Conservation (phyloP, 2,113 vertebrate species). For the Vimba vimba region DNA sequence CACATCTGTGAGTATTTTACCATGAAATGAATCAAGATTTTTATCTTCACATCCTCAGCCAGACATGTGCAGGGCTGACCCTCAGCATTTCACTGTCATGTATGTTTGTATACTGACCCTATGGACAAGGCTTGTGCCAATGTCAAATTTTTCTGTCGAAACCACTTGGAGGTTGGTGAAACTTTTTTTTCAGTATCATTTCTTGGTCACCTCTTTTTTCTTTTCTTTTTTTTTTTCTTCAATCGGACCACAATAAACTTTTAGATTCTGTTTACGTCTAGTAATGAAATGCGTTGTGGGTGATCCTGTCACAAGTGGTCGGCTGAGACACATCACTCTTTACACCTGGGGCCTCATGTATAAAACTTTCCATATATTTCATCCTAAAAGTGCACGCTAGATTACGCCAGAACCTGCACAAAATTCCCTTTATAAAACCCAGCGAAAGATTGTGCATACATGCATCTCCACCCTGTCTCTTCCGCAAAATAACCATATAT, state of each 20-base stretch:
- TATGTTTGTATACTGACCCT: slow-evolving; percentile 6
- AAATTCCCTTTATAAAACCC: too few relatives aligned
- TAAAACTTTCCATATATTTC: too few relatives aligned
- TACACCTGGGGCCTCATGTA: neutral
- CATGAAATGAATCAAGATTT: slow-evolving; percentile 6
- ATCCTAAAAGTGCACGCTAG: too few relatives aligned
- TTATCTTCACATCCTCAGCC: neutral
- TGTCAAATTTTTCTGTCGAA: neutral
- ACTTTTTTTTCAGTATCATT: neutral
- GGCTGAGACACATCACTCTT: too few relatives aligned
- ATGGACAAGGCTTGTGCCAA: neutral
- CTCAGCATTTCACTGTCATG: neutral
- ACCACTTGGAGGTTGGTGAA: neutral
- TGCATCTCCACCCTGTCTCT: too few relatives aligned
- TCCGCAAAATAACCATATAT: too few relatives aligned
- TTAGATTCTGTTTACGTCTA: neutral
- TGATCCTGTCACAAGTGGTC: neutral
- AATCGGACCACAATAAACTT: neutral
- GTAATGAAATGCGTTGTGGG: neutral
- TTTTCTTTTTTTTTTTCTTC: neutral
- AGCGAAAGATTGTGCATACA: too few relatives aligned
- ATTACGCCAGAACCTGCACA: too few relatives aligned
- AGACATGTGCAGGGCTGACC: neutral
- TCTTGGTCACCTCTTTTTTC: neutral
- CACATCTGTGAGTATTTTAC: slow-evolving; percentile 27